Conservation (phyloP, 1,140 invertebrate genomes). For the Augochlora pura region DNA sequence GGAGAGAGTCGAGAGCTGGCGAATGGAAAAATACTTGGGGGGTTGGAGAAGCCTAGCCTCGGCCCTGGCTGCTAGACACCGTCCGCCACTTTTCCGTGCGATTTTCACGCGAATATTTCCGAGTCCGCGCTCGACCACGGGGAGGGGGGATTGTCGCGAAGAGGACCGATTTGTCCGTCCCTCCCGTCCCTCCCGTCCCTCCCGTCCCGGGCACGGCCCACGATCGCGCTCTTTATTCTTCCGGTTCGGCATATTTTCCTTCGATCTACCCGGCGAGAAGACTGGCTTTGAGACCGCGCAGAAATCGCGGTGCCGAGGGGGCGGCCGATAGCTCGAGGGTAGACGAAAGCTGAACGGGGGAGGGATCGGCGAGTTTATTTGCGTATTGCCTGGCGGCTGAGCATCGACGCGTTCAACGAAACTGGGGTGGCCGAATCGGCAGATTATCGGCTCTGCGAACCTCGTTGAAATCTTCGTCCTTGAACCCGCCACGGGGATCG, state of each 20-base stretch:
- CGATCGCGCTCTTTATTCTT: constrained; percentile 43
- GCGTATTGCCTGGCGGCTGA: constrained; percentile 78
- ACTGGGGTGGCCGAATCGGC: constrained; percentile 49
- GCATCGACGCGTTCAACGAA: constrained; percentile 68
- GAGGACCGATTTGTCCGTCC: constrained; percentile 10
- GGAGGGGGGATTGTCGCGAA: background rate
- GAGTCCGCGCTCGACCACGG: background rate
- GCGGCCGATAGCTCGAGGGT: constrained; percentile 14
- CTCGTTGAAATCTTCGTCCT: constrained; percentile 47
- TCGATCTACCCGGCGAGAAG: constrained; percentile 70
- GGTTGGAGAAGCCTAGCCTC: no score
- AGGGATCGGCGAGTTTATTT: constrained; percentile 71
- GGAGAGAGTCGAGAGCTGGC: no score
- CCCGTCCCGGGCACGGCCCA: background rate
- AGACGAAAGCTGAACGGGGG: background rate
- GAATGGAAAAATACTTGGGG: no score
- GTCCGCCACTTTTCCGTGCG: background rate
- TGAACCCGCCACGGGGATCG: constrained; percentile 6
- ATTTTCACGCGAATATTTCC: background rate
- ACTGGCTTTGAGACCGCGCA: constrained; percentile 14
- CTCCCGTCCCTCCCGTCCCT: background rate
- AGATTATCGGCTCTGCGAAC: constrained; percentile 57
- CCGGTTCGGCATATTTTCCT: constrained; percentile 72
- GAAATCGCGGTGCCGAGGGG: background rate
- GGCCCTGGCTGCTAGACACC: no score